Evolutionary conservation across 30 jellyfish, hydroid and myxozoan genomes (phyloP).

Genomic region (Mastigias papua): DNA sequence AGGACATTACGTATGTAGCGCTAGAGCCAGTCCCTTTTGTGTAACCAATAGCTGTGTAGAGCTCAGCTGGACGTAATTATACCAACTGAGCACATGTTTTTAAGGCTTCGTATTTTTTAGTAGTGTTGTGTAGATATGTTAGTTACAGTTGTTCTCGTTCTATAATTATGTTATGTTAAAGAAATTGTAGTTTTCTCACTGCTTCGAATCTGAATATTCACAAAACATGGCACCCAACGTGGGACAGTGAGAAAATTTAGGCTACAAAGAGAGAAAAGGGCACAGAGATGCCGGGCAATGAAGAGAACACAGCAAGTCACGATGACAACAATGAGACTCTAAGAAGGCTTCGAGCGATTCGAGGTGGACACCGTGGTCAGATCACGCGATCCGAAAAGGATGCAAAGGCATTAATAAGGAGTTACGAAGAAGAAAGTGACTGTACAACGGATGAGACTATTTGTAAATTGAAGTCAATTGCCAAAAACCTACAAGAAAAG

Average conservation of each 20-base stretch:
- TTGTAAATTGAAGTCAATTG: constrained; percentile 2
- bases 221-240: constrained; percentile 59
- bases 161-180: not conserved
- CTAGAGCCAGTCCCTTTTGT: not conserved
- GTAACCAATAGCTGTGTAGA: not conserved
- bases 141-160: not conserved
- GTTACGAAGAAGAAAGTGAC: constrained; percentile 11
- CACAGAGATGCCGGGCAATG: constrained; percentile 3
- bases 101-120: not conserved
- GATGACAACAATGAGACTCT: constrained; percentile 9
- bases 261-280: not conserved
- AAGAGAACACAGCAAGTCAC: constrained; percentile 15
- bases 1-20: not conserved
- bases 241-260: not conserved
- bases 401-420: not conserved
- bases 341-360: constrained; percentile 36
- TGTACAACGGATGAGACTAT: constrained; percentile 12
- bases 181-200: not conserved
- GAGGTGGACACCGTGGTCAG: constrained; percentile 28
- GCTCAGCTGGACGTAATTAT: not conserved
- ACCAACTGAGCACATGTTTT: not conserved
- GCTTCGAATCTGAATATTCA: constrained; percentile 1
- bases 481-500: constrained; percentile 24
- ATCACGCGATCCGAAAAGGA: constrained; percentile 13
- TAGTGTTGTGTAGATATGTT: not conserved